Evolutionary conservation across 1,140 invertebrate genomes (phyloP).

Genomic region (Batillaria attramentaria): DNA sequence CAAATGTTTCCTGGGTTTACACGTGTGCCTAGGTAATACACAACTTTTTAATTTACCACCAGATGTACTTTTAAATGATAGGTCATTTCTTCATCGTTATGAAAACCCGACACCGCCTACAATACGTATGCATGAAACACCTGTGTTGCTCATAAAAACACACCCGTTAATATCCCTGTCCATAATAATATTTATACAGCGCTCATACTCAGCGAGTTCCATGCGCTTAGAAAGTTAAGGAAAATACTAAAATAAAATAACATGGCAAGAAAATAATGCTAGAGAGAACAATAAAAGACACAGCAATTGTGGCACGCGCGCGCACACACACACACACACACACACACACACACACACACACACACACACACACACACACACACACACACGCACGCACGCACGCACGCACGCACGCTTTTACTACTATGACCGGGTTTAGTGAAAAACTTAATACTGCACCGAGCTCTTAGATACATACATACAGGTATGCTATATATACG

Average conservation of each 20-base stretch:
- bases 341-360: slow-evolving; percentile 22
- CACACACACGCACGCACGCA: slow-evolving; percentile 5
- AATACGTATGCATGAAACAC: too few species aligned
- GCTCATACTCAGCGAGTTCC: background rate
- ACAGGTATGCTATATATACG: background rate
- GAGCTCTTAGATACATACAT: background rate
- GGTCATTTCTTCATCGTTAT: background rate
- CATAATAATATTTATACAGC: background rate
- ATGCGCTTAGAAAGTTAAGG: background rate
- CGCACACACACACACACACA: slow-evolving; percentile 21
- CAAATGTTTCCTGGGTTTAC: too few species aligned
- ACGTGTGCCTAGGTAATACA: background rate
- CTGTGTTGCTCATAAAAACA: too few species aligned
- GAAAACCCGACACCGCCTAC: background rate
- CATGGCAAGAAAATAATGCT: background rate
- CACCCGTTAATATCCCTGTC: too few species aligned
- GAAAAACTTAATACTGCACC: too few species aligned
- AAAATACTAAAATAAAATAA: background rate
- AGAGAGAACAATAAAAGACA: background rate
- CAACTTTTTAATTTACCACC: background rate
- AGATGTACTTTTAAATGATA: background rate
- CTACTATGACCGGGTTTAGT: too few species aligned
- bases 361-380: slow-evolving; percentile 30
- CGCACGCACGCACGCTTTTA: background rate
- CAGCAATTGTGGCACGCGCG: background rate